phyloP scores from a whole-genome alignment of 1,140 invertebrate species.

The Aphaenogaster ashmeadi region DNA sequence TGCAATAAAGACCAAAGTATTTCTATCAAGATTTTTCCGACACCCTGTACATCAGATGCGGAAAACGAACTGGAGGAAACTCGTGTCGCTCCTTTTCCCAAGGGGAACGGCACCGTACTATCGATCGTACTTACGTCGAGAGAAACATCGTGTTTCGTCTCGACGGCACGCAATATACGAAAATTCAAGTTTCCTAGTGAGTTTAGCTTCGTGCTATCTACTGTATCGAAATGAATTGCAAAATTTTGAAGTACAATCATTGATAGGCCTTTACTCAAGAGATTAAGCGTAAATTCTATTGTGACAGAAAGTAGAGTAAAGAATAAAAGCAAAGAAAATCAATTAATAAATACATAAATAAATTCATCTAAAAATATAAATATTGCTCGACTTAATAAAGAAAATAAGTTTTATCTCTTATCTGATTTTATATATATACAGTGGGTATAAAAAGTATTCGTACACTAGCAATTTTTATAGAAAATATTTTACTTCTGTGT shows the following conservation, averaged over 20 bases:
- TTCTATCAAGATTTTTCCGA: neutral
- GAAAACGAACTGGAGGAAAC: slow-evolving; percentile 49
- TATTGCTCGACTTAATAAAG: neutral
- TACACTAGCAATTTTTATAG: too few species aligned
- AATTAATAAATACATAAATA: neutral
- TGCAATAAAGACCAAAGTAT: neutral
- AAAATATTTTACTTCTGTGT: too few species aligned
- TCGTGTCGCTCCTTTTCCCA: slow-evolving; percentile 52
- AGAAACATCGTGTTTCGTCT: slow-evolving; percentile 47
- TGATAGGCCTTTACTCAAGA: neutral
- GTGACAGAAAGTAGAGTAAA: neutral
- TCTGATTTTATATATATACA: neutral
- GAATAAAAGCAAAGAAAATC: neutral
- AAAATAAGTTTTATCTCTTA: slow-evolving; percentile 17
- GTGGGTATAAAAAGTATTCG: too few species aligned
- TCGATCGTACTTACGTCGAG: slow-evolving; percentile 48
- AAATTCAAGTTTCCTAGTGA: slow-evolving; percentile 32
- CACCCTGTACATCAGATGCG: slow-evolving; percentile 14
- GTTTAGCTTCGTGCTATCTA: neutral
- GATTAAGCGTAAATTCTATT: neutral
- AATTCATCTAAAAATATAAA: neutral
- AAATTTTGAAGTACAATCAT: neutral
- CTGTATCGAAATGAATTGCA: neutral
- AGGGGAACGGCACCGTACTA: slow-evolving; percentile 43
- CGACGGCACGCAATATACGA: slow-evolving; percentile 22